These are phyloP conservation scores for Charaxes varanes DNA, from an alignment of 1,140 invertebrate species.

Conservation along the genomic window DNA sequence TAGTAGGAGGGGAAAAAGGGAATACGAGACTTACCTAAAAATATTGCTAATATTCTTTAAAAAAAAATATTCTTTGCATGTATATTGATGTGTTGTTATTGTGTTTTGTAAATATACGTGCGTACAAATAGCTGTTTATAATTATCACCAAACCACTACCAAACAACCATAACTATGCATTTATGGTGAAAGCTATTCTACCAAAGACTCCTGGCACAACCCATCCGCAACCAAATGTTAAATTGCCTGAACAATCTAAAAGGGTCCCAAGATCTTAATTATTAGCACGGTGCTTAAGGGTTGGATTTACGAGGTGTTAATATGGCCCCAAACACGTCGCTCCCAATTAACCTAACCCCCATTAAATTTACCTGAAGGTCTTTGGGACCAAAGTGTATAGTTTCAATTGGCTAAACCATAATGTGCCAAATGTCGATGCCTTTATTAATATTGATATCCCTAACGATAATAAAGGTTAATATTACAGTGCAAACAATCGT, in stretches of 20 bases:
- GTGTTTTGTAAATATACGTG: too few species aligned
- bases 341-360: constrained; percentile 46
- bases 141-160: too few species aligned
- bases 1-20: too few species aligned
- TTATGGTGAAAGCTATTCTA: too few species aligned
- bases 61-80: too few species aligned
- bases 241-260: constrained; percentile 46
- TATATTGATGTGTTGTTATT: too few species aligned
- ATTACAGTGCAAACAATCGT: too few species aligned
- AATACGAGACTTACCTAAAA: too few species aligned
- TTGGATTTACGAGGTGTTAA: constrained; percentile 66
- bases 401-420: constrained; percentile 20
- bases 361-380: constrained; percentile 64
- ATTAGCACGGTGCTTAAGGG: constrained; percentile 62
- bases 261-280: constrained; percentile 55
- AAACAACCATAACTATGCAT: too few species aligned
- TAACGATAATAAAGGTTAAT: too few species aligned
- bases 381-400: constrained; percentile 23
- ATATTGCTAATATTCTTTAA: too few species aligned
- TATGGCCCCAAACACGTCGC: constrained; percentile 43
- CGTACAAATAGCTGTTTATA: too few species aligned
- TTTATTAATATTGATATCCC: constrained; percentile 1
- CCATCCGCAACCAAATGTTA: constrained; percentile 25
- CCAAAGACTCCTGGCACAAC: constrained; percentile 7
- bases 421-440: not conserved